A percentile compares a stretch with the other conserved stretches of the same genome.
These are phyloP conservation scores for Patiria pectinifera DNA, from an alignment of 53 echinoderm and acorn worm genomes.

Conservation along the genomic window DNA sequence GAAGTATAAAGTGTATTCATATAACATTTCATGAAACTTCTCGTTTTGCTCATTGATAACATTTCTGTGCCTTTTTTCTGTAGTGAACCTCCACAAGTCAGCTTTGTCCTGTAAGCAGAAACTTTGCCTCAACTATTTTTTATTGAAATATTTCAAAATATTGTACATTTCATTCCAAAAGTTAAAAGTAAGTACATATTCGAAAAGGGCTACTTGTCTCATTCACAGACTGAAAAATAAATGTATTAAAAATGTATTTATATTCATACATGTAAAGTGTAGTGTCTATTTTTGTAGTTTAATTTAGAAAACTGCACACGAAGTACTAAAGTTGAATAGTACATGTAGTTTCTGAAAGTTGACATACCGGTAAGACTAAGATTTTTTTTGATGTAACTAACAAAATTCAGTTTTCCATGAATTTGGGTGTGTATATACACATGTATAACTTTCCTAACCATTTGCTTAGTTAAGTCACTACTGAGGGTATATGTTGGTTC, in stretches of 20 bases:
- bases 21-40: not conserved
- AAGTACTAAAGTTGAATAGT: too few relatives aligned
- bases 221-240: not conserved
- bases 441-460: not conserved
- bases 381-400: too few relatives aligned
- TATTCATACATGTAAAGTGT: not conserved
- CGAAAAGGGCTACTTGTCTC: not conserved
- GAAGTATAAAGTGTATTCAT: too few relatives aligned
- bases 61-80: not conserved
- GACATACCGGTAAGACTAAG: too few relatives aligned
- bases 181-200: too few relatives aligned
- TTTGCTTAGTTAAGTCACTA: not conserved
- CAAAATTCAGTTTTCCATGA: not conserved
- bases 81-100: too few relatives aligned
- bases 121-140: too few relatives aligned
- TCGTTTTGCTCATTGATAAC: not conserved
- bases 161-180: too few relatives aligned
- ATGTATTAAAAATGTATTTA: not conserved
- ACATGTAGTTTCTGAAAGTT: too few relatives aligned
- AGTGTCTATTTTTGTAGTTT: constrained; percentile 8
- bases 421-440: constrained; percentile 14
- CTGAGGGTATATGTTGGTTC: not conserved
- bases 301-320: not conserved
- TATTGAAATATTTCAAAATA: not conserved
- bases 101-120: too few relatives aligned